Percentiles rank a stretch among this genome's conserved stretches.
phyloP scores from a whole-genome alignment of 2,888 invertebrate species.

The Dusona sp. region DNA sequence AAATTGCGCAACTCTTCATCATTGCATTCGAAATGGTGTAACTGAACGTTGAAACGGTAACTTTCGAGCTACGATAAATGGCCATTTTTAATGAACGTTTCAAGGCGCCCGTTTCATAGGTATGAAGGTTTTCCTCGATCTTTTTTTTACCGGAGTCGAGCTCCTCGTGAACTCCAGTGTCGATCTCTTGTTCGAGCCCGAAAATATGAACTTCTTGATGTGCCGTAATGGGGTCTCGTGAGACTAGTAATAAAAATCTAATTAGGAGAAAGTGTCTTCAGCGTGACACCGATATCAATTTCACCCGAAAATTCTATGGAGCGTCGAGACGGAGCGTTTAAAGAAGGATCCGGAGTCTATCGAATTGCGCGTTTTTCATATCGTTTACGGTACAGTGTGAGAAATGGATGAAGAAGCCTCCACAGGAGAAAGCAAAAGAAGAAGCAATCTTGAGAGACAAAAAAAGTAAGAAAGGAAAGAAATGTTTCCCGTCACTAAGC shows the following conservation, averaged over 20 bases:
- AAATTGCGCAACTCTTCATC: not conserved
- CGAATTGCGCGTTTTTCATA: not conserved
- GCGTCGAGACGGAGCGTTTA: not conserved
- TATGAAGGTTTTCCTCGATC: not conserved
- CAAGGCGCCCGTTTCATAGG: not conserved
- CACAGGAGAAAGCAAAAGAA: slow-evolving; percentile 1
- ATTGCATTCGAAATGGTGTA: not conserved
- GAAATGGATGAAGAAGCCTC: not conserved
- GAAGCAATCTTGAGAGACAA: slow-evolving; percentile 24
- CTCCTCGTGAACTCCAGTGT: not conserved
- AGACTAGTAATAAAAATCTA: slow-evolving; percentile 6
- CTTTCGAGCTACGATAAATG: not conserved
- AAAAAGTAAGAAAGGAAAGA: slow-evolving; percentile 19
- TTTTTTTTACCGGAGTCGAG: not conserved
- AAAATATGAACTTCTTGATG: not conserved
- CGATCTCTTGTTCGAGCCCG: not conserved
- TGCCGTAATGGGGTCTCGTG: not conserved
- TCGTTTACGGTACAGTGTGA: slow-evolving; percentile 1
- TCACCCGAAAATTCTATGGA: slow-evolving; percentile 5
- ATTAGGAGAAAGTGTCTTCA: slow-evolving; percentile 29
- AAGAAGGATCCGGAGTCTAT: not conserved
- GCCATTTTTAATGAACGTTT: not conserved
- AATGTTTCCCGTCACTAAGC: slow-evolving; percentile 38
- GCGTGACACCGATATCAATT: slow-evolving; percentile 21
- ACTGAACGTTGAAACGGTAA: not conserved